These are phyloP conservation scores for Babyrousa celebensis DNA, from an alignment of 2,797 vertebrate genomes.

Conservation along the genomic window DNA sequence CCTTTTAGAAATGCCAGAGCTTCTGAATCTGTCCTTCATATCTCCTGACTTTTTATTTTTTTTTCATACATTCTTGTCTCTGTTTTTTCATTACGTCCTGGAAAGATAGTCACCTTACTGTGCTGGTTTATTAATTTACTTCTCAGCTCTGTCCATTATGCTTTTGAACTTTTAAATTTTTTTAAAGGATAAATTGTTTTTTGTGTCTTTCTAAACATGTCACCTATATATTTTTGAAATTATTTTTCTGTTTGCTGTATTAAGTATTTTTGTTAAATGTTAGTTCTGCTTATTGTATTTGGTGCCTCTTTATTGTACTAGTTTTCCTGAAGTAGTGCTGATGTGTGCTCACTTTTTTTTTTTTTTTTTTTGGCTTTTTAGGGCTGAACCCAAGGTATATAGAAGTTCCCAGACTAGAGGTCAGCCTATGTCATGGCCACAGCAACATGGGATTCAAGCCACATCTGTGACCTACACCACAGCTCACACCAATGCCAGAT, in stretches of 20 bases:
- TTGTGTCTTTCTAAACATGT: neutral
- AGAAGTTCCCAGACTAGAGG: no score
- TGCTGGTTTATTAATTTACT: neutral
- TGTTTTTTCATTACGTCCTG: neutral
- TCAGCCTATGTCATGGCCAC: no score
- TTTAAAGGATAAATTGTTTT: neutral
- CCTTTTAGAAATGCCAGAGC: neutral
- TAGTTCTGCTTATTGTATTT: neutral
- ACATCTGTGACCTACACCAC: no score
- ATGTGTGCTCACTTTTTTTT: neutral
- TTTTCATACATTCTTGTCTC: constrained; percentile 7
- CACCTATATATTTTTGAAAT: neutral
- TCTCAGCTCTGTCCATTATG: neutral
- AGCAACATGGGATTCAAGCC: no score
- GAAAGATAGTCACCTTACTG: neutral
- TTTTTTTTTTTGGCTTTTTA: no score
- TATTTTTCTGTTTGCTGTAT: neutral
- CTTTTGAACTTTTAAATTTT: neutral
- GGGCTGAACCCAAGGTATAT: no score
- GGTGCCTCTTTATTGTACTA: neutral
- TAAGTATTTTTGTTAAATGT: neutral
- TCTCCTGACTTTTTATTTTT: neutral
- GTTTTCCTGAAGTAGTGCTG: neutral
- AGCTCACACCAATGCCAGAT: no score
- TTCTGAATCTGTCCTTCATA: neutral